A percentile compares a stretch with the other conserved stretches of the same genome.
phyloP scores from a whole-genome alignment of 2,888 invertebrate species.

The Mechanitis mazaeus region DNA sequence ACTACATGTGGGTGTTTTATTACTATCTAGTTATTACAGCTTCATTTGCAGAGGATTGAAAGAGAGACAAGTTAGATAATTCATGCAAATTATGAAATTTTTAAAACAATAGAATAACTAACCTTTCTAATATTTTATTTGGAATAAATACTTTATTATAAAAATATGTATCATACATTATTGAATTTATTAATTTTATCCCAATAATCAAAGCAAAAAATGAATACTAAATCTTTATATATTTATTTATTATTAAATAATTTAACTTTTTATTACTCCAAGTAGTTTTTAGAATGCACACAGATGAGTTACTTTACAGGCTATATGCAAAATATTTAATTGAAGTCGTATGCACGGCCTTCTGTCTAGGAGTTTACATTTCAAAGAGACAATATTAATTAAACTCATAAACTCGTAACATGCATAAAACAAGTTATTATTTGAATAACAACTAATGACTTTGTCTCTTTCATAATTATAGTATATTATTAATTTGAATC shows the following conservation, averaged over 20 bases:
- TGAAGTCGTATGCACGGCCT: constrained; percentile 5
- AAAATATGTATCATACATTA: too few species aligned
- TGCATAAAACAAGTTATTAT: background rate
- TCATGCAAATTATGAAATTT: too few species aligned
- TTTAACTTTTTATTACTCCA: background rate
- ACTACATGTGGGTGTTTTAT: constrained; percentile 20
- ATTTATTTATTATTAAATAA: too few species aligned
- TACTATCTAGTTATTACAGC: constrained; percentile 12
- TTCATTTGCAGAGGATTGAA: constrained; percentile 10
- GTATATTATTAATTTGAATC: too few species aligned
- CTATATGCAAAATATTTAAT: constrained; percentile 23
- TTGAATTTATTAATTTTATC: too few species aligned
- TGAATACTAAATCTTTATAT: too few species aligned
- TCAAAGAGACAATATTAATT: background rate
- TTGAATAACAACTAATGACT: too few species aligned
- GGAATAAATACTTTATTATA: too few species aligned
- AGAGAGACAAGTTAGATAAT: background rate
- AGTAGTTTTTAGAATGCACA: constrained; percentile 16
- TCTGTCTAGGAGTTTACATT: background rate
- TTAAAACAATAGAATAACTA: too few species aligned
- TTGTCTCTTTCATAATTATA: too few species aligned
- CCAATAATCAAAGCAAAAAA: too few species aligned
- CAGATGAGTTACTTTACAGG: constrained; percentile 24
- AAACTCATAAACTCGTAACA: background rate
- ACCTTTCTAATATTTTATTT: too few species aligned